phyloP scores from a whole-genome alignment of 2,888 invertebrate species.

The Oegoconia quadripuncta region DNA sequence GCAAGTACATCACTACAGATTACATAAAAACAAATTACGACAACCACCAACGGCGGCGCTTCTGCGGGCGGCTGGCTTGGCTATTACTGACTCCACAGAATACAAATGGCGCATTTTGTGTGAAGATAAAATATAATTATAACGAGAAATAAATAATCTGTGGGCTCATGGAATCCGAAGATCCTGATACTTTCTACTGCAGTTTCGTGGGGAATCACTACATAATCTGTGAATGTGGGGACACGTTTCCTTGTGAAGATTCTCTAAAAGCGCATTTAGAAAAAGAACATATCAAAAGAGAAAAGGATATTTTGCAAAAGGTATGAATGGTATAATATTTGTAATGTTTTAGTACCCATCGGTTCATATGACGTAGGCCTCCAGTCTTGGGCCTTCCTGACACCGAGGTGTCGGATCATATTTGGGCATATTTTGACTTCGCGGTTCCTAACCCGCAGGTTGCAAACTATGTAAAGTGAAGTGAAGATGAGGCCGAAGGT shows the following conservation, averaged over 20 bases:
- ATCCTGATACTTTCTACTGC: constrained; percentile 47
- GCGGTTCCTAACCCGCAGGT: too few relatives aligned
- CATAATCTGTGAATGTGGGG: constrained; percentile 64
- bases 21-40: too few relatives aligned
- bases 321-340: too few relatives aligned
- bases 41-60: too few relatives aligned
- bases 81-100: constrained; percentile 6
- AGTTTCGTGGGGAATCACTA: constrained; percentile 60
- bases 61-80: not conserved
- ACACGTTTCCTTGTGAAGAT: constrained; percentile 53
- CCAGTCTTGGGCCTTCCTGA: too few relatives aligned
- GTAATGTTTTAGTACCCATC: too few relatives aligned
- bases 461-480: too few relatives aligned
- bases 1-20: too few relatives aligned
- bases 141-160: constrained; percentile 32
- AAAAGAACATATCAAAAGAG: not conserved
- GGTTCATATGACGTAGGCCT: too few relatives aligned
- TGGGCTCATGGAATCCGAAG: constrained; percentile 31
- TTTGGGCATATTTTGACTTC: too few relatives aligned
- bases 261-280: constrained; percentile 20
- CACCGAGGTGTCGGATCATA: too few relatives aligned
- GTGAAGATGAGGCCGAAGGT: too few relatives aligned
- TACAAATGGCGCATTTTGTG: constrained; percentile 6
- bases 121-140: constrained; percentile 11
- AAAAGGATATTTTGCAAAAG: not conserved